Conservation (phyloP, 2,888 invertebrate species). For the Phania funesta region DNA sequence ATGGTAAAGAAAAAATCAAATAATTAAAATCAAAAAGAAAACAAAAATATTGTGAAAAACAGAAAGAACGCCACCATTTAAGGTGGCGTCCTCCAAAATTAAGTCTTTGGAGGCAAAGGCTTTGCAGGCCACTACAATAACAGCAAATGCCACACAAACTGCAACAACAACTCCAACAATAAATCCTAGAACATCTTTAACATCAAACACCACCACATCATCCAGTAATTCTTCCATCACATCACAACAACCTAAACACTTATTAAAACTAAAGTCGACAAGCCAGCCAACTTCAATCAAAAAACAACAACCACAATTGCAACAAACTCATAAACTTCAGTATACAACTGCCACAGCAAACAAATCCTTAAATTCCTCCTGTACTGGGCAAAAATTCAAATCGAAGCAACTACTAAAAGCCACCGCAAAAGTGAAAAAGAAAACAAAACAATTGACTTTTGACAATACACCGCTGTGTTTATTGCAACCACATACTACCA, state of each 20-base stretch:
- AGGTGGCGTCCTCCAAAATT: conserved; percentile 66
- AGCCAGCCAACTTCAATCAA: conserved; percentile 28
- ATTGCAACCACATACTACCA: conserved; percentile 45
- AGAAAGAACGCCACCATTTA: conserved; percentile 43
- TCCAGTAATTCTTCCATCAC: conserved; percentile 55
- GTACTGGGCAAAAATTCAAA: conserved; percentile 68
- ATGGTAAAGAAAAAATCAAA: neutral
- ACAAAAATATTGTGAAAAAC: neutral
- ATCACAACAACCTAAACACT: neutral
- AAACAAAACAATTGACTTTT: conserved; percentile 74
- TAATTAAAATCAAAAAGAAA: neutral
- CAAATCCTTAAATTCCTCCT: conserved; percentile 23
- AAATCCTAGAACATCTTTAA: conserved; percentile 33
- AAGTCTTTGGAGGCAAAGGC: conserved; percentile 64
- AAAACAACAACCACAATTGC: conserved; percentile 48
- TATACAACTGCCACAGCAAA: conserved; percentile 33
- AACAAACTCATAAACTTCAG: conserved; percentile 35
- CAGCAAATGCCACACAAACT: conserved; percentile 17
- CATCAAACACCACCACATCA: conserved; percentile 48
- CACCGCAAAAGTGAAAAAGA: conserved; percentile 74
- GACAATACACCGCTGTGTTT: conserved; percentile 56
- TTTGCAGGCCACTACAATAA: conserved; percentile 42
- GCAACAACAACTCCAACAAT: conserved; percentile 36
- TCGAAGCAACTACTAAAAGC: conserved; percentile 74
- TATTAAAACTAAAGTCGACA: neutral